Evolutionary conservation across 1,140 invertebrate genomes (phyloP).

Genomic region (Frieseomelitta varia): DNA sequence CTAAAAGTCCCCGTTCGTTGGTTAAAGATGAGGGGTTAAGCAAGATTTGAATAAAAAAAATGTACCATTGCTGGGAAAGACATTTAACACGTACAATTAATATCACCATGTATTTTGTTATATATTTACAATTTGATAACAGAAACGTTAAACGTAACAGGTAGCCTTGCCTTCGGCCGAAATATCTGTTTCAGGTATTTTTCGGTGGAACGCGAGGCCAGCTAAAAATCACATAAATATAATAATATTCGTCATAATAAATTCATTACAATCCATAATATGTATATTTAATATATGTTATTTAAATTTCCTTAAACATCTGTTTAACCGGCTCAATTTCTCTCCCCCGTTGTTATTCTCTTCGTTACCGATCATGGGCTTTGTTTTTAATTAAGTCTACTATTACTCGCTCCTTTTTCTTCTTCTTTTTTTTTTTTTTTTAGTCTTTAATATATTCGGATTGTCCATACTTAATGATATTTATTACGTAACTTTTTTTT

Average conservation of each 20-base stretch:
- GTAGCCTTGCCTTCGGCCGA: conserved; percentile 63
- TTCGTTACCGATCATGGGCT: conserved; percentile 17
- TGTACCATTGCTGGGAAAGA: not conserved
- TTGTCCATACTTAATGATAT: conserved; percentile 76
- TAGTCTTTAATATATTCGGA: conserved; percentile 68
- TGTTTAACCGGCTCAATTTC: conserved; percentile 53
- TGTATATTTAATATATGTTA: conserved; percentile 66
- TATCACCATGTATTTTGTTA: conserved; percentile 75
- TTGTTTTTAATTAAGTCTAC: conserved; percentile 50
- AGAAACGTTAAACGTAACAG: conserved; percentile 74
- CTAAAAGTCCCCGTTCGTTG: not conserved
- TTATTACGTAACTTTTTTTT: conserved; percentile 55
- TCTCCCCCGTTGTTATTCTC: conserved; percentile 15
- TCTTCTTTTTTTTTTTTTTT: conserved; percentile 28
- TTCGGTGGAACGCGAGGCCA: conserved; percentile 65
- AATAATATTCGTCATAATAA: conserved; percentile 70
- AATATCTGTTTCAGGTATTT: conserved; percentile 53
- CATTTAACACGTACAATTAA: conserved; percentile 53
- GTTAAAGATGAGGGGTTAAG: not conserved
- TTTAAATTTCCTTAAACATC: conserved; percentile 66
- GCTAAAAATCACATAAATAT: conserved; percentile 71
- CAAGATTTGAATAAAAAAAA: not conserved
- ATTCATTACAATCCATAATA: conserved; percentile 68
- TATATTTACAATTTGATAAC: conserved; percentile 78
- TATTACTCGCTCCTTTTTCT: conserved; percentile 52